These are phyloP conservation scores for Lamellibrachia columna DNA, from an alignment of 2,888 invertebrate species.

Conservation along the genomic window DNA sequence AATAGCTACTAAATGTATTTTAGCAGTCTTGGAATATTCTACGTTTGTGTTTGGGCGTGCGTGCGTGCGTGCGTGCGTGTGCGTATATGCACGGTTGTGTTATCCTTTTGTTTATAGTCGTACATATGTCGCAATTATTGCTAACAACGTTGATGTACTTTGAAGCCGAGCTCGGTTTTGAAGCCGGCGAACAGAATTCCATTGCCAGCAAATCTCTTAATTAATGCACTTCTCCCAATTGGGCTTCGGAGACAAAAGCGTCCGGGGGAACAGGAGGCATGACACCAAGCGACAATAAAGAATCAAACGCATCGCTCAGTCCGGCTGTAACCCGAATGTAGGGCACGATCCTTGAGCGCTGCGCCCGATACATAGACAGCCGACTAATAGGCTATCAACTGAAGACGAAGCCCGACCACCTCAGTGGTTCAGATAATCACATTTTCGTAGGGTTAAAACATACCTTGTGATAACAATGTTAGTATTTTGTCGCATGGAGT, in stretches of 20 bases:
- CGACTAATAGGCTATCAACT: not conserved
- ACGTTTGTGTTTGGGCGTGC: slow-evolving; percentile 22
- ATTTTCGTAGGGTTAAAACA: too few relatives aligned
- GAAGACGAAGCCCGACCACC: not conserved
- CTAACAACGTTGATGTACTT: not conserved
- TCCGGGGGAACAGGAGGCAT: not conserved
- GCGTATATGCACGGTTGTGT: not conserved
- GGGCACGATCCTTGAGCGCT: not conserved
- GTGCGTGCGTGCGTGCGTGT: slow-evolving; percentile 19
- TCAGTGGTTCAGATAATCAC: not conserved
- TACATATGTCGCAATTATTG: too few relatives aligned
- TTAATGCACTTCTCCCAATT: not conserved
- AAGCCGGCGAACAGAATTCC: not conserved
- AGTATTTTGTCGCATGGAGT: too few relatives aligned
- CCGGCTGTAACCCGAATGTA: not conserved
- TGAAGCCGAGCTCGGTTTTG: not conserved
- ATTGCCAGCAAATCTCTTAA: not conserved
- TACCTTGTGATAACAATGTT: too few relatives aligned
- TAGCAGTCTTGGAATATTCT: not conserved
- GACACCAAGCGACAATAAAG: not conserved
- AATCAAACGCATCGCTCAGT: slow-evolving; percentile 3
- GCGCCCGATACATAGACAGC: not conserved
- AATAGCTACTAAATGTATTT: too few relatives aligned
- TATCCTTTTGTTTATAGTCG: too few relatives aligned
- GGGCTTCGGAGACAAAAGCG: not conserved